Percentiles rank a stretch among this genome's conserved stretches.
Evolutionary conservation across 2,888 invertebrate genomes (phyloP).

Genomic region (Steromphala cineraria): DNA sequence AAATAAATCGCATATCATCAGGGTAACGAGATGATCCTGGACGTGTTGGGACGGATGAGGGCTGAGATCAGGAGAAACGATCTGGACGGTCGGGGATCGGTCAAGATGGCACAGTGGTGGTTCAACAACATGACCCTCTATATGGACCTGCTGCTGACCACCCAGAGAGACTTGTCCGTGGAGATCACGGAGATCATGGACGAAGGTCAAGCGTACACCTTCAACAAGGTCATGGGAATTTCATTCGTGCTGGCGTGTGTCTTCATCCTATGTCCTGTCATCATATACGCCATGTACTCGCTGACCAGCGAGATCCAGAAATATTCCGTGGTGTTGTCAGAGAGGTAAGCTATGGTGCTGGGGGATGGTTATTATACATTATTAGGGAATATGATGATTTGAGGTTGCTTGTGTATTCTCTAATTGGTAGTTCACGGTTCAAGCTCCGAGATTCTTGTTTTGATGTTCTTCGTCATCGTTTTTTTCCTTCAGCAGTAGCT

Average conservation of each 20-base stretch:
- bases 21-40: slow-evolving; percentile 20
- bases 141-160: slow-evolving; percentile 49
- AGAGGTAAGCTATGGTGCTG: slow-evolving; percentile 42
- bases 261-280: slow-evolving; percentile 56
- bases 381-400: too few relatives aligned
- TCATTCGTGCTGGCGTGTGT: slow-evolving; percentile 56
- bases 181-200: slow-evolving; percentile 49
- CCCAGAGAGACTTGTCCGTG: slow-evolving; percentile 45
- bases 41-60: slow-evolving; percentile 31
- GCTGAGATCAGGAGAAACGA: slow-evolving; percentile 50
- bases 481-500: too few relatives aligned
- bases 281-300: slow-evolving; percentile 59
- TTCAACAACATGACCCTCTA: slow-evolving; percentile 58
- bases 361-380: too few relatives aligned
- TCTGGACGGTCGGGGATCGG: slow-evolving; percentile 36
- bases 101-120: slow-evolving; percentile 51
- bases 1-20: background rate
- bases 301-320: slow-evolving; percentile 60
- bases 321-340: slow-evolving; percentile 58
- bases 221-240: slow-evolving; percentile 54
- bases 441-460: too few relatives aligned
- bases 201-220: slow-evolving; percentile 43
- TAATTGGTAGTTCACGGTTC: too few relatives aligned
- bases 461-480: too few relatives aligned
- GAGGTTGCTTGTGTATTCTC: too few relatives aligned